These are phyloP conservation scores for Muscicapa adusta DNA, from an alignment of 2,113 vertebrate species.

Conservation along the genomic window DNA sequence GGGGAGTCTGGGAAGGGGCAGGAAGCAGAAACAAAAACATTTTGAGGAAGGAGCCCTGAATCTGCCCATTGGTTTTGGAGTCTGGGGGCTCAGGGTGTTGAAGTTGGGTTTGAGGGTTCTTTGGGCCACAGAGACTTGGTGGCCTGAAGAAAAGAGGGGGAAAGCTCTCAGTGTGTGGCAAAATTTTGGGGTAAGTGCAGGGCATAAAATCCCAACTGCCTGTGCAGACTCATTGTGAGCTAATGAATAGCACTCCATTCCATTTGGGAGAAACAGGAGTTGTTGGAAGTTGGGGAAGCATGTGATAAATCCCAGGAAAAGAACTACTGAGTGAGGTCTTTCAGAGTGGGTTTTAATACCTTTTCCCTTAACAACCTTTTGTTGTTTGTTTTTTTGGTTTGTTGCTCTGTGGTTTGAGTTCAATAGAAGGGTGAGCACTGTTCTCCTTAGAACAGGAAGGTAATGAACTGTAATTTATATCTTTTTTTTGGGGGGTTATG, in stretches of 20 bases:
- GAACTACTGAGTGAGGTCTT: neutral
- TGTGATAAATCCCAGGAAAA: neutral
- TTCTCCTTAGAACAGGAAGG: neutral
- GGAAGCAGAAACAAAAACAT: neutral
- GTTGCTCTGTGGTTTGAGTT: neutral
- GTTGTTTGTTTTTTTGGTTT: neutral
- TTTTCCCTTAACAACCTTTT: no score
- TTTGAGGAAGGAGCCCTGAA: neutral
- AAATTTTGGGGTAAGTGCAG: neutral
- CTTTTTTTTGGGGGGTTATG: neutral
- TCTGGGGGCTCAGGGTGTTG: neutral
- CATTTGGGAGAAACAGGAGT: neutral
- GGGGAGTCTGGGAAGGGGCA: neutral
- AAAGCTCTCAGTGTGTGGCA: neutral
- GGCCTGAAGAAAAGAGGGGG: neutral
- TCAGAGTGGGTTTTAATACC: neutral
- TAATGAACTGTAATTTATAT: neutral
- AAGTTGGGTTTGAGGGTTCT: neutral
- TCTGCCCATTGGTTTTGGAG: fast-evolving
- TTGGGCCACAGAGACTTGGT: neutral
- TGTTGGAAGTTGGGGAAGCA: neutral
- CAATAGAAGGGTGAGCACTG: neutral
- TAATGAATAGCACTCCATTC: fast-evolving
- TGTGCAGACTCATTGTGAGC: neutral
- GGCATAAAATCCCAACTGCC: neutral